phyloP scores from a whole-genome alignment of 1,140 invertebrate species.

The Pantala flavescens region DNA sequence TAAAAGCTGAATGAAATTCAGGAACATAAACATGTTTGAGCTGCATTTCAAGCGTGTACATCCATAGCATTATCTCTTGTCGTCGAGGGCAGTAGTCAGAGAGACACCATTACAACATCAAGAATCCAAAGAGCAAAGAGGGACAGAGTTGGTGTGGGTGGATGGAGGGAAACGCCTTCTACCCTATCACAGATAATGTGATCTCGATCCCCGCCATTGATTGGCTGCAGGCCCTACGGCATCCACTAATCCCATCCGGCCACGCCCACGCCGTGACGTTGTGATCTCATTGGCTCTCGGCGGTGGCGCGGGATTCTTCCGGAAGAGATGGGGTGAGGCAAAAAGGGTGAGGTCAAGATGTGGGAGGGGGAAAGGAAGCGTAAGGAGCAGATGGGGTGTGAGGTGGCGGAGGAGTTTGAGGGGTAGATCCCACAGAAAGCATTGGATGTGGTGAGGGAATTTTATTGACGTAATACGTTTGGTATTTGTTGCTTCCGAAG shows the following conservation, averaged over 20 bases:
- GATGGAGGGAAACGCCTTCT: background rate
- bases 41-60: no score
- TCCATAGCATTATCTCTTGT: no score
- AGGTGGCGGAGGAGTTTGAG: background rate
- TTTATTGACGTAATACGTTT: background rate
- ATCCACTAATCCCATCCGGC: background rate
- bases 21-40: no score
- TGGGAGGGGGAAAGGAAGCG: background rate
- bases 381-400: background rate
- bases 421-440: background rate
- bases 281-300: constrained; percentile 7
- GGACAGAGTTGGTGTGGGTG: background rate
- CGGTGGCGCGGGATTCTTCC: background rate
- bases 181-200: constrained; percentile 9
- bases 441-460: background rate
- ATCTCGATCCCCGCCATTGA: background rate
- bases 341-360: background rate
- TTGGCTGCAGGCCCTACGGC: background rate
- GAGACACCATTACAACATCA: background rate
- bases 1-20: no score
- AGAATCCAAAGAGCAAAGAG: background rate
- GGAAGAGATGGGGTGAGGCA: background rate
- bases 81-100: no score
- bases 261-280: background rate
- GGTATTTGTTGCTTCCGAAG: no score